Conservation (phyloP, 2,797 vertebrate species). For the Tolypeutes matacus region DNA sequence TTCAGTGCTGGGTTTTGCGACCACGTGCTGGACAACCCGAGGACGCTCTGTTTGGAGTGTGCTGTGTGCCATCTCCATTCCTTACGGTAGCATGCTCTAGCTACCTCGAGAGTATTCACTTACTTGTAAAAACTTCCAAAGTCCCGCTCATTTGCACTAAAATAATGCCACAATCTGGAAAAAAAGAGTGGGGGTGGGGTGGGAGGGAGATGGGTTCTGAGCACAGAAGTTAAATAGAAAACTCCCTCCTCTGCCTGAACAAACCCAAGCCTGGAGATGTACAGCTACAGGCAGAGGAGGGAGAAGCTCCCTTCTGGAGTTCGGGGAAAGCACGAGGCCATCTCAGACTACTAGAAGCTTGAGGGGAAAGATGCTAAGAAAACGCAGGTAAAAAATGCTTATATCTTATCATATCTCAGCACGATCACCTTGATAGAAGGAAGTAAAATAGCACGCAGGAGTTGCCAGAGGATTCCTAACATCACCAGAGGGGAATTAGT, state of each 20-base stretch:
- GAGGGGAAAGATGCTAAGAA: not conserved
- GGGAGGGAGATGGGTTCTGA: not conserved
- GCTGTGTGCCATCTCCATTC: not conserved
- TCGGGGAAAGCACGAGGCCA: not conserved
- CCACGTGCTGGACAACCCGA: not conserved
- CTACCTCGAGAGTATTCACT: not conserved
- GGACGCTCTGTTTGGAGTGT: too few species aligned
- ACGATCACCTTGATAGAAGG: not conserved
- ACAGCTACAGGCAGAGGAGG: not conserved
- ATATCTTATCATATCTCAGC: not conserved
- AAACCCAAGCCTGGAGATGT: not conserved
- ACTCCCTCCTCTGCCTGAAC: not conserved
- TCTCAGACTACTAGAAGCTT: not conserved
- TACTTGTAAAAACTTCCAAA: not conserved
- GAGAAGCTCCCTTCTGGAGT: not conserved
- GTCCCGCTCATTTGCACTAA: not conserved
- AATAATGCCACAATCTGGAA: not conserved
- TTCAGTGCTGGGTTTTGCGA: not conserved
- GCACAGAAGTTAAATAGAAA: slow-evolving; percentile 23
- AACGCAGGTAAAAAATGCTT: not conserved
- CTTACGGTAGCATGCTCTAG: not conserved
- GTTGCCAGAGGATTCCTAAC: not conserved
- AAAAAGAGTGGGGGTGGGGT: not conserved
- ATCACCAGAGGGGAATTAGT: not conserved
- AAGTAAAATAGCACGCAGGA: not conserved